Conservation (phyloP, 2,888 invertebrate species). For the Archips crataeganus region DNA sequence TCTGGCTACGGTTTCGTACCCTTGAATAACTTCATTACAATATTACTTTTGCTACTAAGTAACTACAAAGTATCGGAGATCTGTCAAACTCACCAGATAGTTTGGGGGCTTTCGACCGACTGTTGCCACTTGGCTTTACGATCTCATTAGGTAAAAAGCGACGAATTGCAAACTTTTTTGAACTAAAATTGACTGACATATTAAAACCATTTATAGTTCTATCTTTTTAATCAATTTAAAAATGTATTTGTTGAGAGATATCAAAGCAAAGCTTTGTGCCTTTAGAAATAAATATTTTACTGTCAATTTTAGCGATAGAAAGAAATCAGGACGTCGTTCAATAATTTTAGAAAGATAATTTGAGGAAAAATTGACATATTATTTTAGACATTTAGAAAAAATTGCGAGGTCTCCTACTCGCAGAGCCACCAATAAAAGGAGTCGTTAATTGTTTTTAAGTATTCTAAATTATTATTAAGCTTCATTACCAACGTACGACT, state of each 20-base stretch:
- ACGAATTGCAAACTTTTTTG: background rate
- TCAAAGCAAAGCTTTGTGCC: too few relatives aligned
- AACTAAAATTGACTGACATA: background rate
- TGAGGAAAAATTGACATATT: too few relatives aligned
- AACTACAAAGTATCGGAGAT: slow-evolving; percentile 36
- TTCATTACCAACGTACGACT: background rate
- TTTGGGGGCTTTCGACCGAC: slow-evolving; percentile 2
- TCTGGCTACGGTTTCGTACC: background rate
- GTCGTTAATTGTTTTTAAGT: background rate
- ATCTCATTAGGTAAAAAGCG: slow-evolving; percentile 12
- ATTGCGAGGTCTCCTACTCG: too few relatives aligned
- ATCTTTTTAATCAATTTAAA: too few relatives aligned
- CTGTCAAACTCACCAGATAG: slow-evolving; percentile 28
- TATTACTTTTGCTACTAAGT: slow-evolving; percentile 25
- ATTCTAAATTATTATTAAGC: background rate
- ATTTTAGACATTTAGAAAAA: too few relatives aligned
- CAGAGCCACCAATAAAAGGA: too few relatives aligned
- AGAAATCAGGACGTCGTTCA: too few relatives aligned
- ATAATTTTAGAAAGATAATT: too few relatives aligned
- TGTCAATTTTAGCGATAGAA: too few relatives aligned
- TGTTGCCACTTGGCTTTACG: background rate
- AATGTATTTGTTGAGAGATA: too few relatives aligned
- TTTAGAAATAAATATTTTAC: too few relatives aligned
- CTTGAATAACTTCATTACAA: slow-evolving; percentile 21
- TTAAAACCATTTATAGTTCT: background rate